A percentile compares a stretch with the other conserved stretches of the same genome.
Conservation (phyloP, 2,888 invertebrate genomes). For the Synergus japonicus region DNA sequence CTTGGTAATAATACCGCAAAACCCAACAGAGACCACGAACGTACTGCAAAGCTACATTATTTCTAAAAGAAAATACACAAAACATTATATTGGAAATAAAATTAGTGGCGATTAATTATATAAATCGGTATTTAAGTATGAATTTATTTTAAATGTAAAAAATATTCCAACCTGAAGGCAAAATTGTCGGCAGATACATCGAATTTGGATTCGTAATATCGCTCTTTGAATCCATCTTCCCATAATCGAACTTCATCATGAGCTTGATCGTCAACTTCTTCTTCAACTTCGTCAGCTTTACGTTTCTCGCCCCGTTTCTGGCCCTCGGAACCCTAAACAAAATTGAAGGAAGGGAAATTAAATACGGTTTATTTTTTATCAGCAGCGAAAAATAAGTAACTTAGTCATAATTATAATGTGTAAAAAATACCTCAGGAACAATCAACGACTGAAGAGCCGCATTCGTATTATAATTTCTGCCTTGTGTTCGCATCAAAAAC, state of each 20-base stretch:
- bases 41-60: conserved; percentile 95
- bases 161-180: conserved; percentile 84
- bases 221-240: conserved; percentile 98
- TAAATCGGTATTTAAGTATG: not conserved
- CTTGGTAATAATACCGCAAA: conserved; percentile 98
- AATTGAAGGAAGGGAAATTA: not conserved
- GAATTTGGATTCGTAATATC: conserved; percentile 98
- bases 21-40: conserved; percentile 99
- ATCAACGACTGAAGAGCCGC: conserved; percentile 78
- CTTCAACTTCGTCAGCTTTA: conserved; percentile 76
- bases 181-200: conserved; percentile 87
- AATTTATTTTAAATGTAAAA: not conserved
- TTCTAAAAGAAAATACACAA: conserved; percentile 75
- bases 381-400: not conserved
- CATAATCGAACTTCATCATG: conserved; percentile 94
- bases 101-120: not conserved
- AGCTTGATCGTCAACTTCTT: conserved; percentile 85
- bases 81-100: not conserved
- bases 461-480: conserved; percentile 68
- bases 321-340: conserved; percentile 56
- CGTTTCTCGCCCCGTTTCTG: conserved; percentile 78
- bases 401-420: not conserved
- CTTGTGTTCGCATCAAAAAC: conserved; percentile 82
- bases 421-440: conserved; percentile 71
- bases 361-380: not conserved